Percentiles rank a stretch among this genome's conserved stretches.
These are phyloP conservation scores for Xiphophorus hellerii DNA, from an alignment of 2,113 vertebrate genomes.

Conservation along the genomic window DNA sequence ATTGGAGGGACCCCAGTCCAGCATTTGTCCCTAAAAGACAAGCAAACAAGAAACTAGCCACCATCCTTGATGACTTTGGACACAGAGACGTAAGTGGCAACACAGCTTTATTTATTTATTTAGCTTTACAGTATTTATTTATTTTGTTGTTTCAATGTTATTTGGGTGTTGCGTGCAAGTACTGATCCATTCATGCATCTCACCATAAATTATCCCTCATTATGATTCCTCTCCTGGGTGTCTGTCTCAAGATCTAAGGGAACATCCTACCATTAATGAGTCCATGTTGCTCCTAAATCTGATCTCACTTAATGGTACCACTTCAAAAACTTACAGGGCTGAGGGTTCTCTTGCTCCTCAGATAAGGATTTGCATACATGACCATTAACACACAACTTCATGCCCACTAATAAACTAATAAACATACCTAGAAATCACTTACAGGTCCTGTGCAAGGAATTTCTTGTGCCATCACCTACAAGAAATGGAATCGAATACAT, in stretches of 20 bases:
- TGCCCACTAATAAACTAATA: neutral
- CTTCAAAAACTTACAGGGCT: slow-evolving; percentile 18
- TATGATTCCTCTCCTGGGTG: slow-evolving; percentile 19
- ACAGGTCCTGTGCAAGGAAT: too few relatives aligned
- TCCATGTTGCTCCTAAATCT: slow-evolving; percentile 26
- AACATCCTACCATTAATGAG: slow-evolving; percentile 20
- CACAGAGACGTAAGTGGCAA: slow-evolving; percentile 87
- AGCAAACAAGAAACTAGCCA: slow-evolving; percentile 87
- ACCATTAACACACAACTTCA: slow-evolving; percentile 37
- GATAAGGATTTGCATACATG: slow-evolving; percentile 48
- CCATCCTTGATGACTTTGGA: slow-evolving; percentile 90
- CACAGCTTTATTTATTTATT: too few relatives aligned
- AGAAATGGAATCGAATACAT: too few relatives aligned
- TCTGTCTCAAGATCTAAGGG: slow-evolving; percentile 24
- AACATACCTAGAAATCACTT: too few relatives aligned
- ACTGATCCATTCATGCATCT: neutral
- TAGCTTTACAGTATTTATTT: too few relatives aligned
- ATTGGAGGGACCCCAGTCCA: slow-evolving; percentile 94
- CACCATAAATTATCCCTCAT: slow-evolving; percentile 1
- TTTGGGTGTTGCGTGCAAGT: slow-evolving; percentile 3
- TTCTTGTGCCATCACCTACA: too few relatives aligned
- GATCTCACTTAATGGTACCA: slow-evolving; percentile 31
- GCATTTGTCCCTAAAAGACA: slow-evolving; percentile 80
- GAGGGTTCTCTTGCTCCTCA: slow-evolving; percentile 31
- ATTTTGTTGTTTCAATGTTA: neutral